A percentile compares a stretch with the other conserved stretches of the same genome.
phyloP scores from a whole-genome alignment of 2,797 vertebrate genomes.

The Myotis findleyi region DNA sequence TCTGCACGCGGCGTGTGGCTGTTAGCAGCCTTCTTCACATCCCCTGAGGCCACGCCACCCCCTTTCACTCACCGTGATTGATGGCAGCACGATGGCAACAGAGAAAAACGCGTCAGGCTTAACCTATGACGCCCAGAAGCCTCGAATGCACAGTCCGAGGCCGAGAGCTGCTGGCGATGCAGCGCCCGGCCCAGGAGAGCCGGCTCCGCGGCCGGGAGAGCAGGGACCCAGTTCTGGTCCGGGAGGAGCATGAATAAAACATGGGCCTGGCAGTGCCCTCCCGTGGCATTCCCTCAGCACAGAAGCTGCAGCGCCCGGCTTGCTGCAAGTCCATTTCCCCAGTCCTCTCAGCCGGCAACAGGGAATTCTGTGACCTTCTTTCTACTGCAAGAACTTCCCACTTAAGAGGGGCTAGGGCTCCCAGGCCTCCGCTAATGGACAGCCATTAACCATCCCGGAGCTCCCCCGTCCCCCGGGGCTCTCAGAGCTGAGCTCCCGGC shows the following conservation, averaged over 20 bases:
- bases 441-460: slow-evolving; percentile 86
- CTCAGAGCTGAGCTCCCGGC: slow-evolving; percentile 84
- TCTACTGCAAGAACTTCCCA: slow-evolving; percentile 86
- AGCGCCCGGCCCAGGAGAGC: slow-evolving; percentile 68
- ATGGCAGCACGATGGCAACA: slow-evolving; percentile 61
- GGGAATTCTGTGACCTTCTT: slow-evolving; percentile 88
- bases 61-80: slow-evolving; percentile 81
- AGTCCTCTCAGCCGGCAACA: slow-evolving; percentile 83
- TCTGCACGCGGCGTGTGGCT: slow-evolving; percentile 71
- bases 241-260: slow-evolving; percentile 81
- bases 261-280: slow-evolving; percentile 82
- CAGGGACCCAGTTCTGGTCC: slow-evolving; percentile 78
- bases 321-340: slow-evolving; percentile 87
- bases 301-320: slow-evolving; percentile 84
- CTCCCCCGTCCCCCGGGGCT: slow-evolving; percentile 85
- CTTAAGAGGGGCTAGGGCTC: slow-evolving; percentile 87
- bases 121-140: slow-evolving; percentile 82
- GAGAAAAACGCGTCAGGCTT: slow-evolving; percentile 65
- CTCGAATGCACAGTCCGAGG: slow-evolving; percentile 76
- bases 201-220: slow-evolving; percentile 37
- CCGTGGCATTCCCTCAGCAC: slow-evolving; percentile 83
- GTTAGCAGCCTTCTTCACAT: slow-evolving; percentile 81
- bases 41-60: slow-evolving; percentile 79
- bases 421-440: slow-evolving; percentile 88
- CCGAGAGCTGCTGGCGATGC: slow-evolving; percentile 76